Base-by-base conservation (phyloP, 2,113 vertebrate species). In the Pyxicephalus adspersus region DNA sequence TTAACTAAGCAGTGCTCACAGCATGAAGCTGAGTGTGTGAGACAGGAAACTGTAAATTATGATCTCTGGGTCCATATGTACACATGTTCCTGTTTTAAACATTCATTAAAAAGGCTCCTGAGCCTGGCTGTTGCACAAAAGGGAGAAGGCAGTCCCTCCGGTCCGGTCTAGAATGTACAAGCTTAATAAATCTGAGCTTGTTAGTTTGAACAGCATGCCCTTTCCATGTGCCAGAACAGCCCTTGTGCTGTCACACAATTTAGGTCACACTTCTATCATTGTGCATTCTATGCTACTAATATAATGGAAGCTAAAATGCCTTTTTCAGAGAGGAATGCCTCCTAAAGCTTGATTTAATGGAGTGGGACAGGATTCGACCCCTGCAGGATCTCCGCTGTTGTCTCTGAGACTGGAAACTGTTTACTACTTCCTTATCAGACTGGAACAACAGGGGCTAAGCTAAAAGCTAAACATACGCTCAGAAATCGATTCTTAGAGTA, bases 31-130 rank as follows among this genome's bases (percentile, higher is more conserved):
- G 70, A 82, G 80, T 82, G 80, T 82, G 70, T 75, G 80, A 82
- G 80, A 66, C 80, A 82, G 80, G 80, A 82, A 82, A 64, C 80
- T 65, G 80, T 82, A 75, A 82, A 82, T 82, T 74, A 75, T 66
- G 17, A 75, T 66, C 70, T 75, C 50, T 20, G 20, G 54, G 54
- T 79, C 77, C 77, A 79, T 57, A 82, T 82, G 80, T 82, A 65
- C 80, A 82, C 80, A 82, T 82, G 80, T 64, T 82, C 51, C 70
- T 82, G 80, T 61, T 82, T 82, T 82, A 75, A 75, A 58, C 80
- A 50, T 82, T 66, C 80, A 82, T 82, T 75, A 75, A 75, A 72
- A 75, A 66, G 71, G 63, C 60, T 79, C 64, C 31, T 13, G 65
- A 70, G 77, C 29, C 54, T 55, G 51, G 68, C 29, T 23, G 51